A percentile compares a stretch with the other conserved stretches of the same genome.
phyloP scores from a whole-genome alignment of 2,797 vertebrate genomes.

The Percopsis omiscomaycus region DNA sequence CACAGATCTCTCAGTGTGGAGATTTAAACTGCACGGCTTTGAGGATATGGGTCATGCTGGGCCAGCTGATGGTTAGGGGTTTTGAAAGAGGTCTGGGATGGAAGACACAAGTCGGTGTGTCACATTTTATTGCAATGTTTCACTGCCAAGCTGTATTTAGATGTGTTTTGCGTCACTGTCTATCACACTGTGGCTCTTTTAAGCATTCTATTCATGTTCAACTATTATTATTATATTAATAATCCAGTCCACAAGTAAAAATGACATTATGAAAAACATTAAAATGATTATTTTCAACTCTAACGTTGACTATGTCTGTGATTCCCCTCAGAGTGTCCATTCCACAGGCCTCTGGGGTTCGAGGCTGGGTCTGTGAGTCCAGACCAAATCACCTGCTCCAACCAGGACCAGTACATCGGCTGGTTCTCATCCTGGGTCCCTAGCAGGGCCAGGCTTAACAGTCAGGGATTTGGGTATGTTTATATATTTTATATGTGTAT shows the following conservation, averaged over 20 bases:
- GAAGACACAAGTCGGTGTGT: slow-evolving; percentile 11
- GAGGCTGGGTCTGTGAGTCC: slow-evolving; percentile 87
- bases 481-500: background rate
- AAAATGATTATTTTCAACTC: background rate
- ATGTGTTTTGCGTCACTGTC: slow-evolving; percentile 15
- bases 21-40: slow-evolving; percentile 73
- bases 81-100: background rate
- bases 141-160: slow-evolving; percentile 12
- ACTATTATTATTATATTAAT: background rate
- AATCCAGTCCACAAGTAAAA: background rate
- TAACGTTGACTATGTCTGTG: background rate
- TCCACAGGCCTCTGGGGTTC: slow-evolving; percentile 92
- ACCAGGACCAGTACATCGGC: slow-evolving; percentile 91
- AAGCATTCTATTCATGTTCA: no score
- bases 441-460: slow-evolving; percentile 91
- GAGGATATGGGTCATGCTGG: slow-evolving; percentile 49
- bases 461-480: slow-evolving; percentile 94
- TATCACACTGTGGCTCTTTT: background rate
- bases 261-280: slow-evolving; percentile 5
- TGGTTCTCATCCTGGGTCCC: slow-evolving; percentile 97
- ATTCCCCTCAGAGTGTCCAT: slow-evolving; percentile 87
- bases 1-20: slow-evolving; percentile 58
- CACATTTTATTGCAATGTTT: slow-evolving; percentile 27
- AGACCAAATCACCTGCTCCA: slow-evolving; percentile 95
- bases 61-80: slow-evolving; percentile 22